Evolutionary conservation across 1,140 invertebrate genomes (phyloP).

Genomic region (Geopemphigus sp.): DNA sequence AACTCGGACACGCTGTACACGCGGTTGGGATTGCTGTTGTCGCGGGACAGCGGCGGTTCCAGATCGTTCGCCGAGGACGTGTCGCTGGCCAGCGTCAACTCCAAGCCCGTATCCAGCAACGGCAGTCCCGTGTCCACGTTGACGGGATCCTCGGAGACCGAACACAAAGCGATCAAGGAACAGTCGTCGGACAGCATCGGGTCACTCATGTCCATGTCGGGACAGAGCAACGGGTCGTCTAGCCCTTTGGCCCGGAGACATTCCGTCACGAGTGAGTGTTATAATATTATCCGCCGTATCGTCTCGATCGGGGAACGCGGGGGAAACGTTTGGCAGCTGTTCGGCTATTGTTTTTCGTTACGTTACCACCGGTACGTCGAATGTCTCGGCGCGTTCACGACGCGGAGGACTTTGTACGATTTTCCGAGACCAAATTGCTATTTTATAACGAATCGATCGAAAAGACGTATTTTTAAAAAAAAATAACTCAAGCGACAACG

Average conservation of each 20-base stretch:
- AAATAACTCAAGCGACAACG: too few relatives aligned
- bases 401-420: too few relatives aligned
- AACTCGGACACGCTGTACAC: conserved; percentile 79
- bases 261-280: conserved; percentile 73
- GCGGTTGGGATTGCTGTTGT: conserved; percentile 74
- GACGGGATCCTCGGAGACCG: conserved; percentile 65
- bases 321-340: too few relatives aligned
- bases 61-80: conserved; percentile 31
- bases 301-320: too few relatives aligned
- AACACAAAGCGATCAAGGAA: conserved; percentile 56
- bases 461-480: too few relatives aligned
- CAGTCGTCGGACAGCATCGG: conserved; percentile 71
- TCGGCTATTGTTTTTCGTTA: too few relatives aligned
- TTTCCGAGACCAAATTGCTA: too few relatives aligned
- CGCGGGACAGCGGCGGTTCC: conserved; percentile 15
- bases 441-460: too few relatives aligned
- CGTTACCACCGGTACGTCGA: too few relatives aligned
- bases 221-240: conserved; percentile 73
- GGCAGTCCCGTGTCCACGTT: conserved; percentile 85
- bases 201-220: conserved; percentile 74
- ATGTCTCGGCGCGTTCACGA: too few relatives aligned
- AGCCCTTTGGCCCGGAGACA: conserved; percentile 75
- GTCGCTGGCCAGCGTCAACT: conserved; percentile 1
- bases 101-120: conserved; percentile 63
- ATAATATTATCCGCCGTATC: too few relatives aligned